These are phyloP conservation scores for Alectoris magna DNA, from an alignment of 2,797 vertebrate species.

Conservation along the genomic window DNA sequence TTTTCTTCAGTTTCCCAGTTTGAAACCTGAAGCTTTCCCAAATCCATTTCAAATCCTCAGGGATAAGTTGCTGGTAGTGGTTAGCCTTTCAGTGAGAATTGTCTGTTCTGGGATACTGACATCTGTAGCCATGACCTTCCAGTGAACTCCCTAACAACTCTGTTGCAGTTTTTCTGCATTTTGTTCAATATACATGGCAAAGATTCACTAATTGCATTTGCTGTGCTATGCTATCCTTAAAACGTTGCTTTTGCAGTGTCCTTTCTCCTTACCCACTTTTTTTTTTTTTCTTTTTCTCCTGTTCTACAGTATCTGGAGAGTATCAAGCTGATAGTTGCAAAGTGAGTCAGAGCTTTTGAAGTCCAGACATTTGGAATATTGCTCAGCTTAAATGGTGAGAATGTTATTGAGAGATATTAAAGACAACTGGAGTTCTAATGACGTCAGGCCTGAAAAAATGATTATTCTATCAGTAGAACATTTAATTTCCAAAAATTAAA, in stretches of 20 bases:
- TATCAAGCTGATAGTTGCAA: constrained; percentile 32
- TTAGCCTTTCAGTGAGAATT: constrained; percentile 45
- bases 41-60: neutral
- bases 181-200: neutral
- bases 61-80: constrained; percentile 12
- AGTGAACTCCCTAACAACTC: constrained; percentile 50
- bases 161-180: neutral
- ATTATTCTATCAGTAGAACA: constrained; percentile 25
- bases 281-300: neutral
- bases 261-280: neutral
- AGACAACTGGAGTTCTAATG: constrained; percentile 32
- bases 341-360: constrained; percentile 17
- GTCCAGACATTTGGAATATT: constrained; percentile 7
- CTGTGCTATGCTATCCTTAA: neutral
- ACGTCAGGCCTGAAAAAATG: constrained; percentile 32
- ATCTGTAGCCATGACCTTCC: constrained; percentile 56
- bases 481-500: constrained; percentile 44
- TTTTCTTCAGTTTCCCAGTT: constrained; percentile 31
- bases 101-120: constrained; percentile 20
- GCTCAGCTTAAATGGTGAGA: neutral
- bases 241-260: neutral
- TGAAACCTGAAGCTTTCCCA: constrained; percentile 33
- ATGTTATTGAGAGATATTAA: neutral
- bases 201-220: neutral
- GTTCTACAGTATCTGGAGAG: constrained; percentile 25